Base-by-base conservation (phyloP, 2,888 invertebrate species). In the Drosophila formosana region DNA sequence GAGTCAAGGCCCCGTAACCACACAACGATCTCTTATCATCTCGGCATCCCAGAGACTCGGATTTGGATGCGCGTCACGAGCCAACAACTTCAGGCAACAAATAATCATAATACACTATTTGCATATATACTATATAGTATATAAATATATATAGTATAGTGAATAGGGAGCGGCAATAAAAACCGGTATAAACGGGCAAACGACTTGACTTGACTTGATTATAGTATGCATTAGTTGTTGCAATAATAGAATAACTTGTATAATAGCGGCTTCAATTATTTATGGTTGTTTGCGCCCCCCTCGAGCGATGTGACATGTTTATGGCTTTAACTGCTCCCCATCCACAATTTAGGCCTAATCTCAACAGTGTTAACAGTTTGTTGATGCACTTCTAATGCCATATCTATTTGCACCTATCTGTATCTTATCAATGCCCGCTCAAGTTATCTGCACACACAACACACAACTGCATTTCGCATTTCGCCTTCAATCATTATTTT, bases 171-270 rank as follows among this genome's bases (percentile, higher is more conserved):
- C 57, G 49, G 57, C 64, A 57, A 50, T 65, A 37, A 25, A 62
- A 67, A 84, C 82, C 80, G 68, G 72, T 82, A 82, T 77, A 60
- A 66, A 61, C 77, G 28, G 64, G 60, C 62, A 28, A 45, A 34
- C 8, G 7, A 4, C 65, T 76, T 18, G 18, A 18, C 18, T 18
- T 65, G 66, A 67, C 72, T 56, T 50, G 50, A 72, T 62, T 66
- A 65, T 52, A 66, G 30, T 61, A 53, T 45, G 43, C 26, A 56
- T 26, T 50, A 53, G 11, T 55, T 23, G 30, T n/a, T 18, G 23
- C 25, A 46, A 58, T 30, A 37, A 62, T 30, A 25, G 46, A 46
- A 55, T 45, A 45, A 4, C 32, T 53, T 61, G 53, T 34, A 30
- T 43, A 51, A 41, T 47, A 23, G 30, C 23, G 25, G 26, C 39